Evolutionary conservation across 2,113 vertebrate genomes (phyloP).

Genomic region (Zonotrichia leucophrys): DNA sequence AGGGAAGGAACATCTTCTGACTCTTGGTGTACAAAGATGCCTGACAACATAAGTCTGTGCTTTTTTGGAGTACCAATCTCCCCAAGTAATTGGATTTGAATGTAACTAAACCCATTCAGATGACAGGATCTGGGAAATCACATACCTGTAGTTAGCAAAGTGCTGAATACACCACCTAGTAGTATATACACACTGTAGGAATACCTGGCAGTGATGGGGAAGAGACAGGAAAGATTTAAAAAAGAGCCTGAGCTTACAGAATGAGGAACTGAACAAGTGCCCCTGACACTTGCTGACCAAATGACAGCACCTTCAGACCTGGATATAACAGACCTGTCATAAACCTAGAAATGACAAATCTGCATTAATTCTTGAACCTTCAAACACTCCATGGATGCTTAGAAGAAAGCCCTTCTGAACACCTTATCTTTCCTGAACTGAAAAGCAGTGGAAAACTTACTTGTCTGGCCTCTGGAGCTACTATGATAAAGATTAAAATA

Average conservation of each 20-base stretch:
- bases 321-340: neutral
- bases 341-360: neutral
- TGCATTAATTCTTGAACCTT: neutral
- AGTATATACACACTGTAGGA: neutral
- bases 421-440: neutral
- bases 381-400: neutral
- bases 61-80: neutral
- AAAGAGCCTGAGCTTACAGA: neutral
- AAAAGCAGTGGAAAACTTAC: neutral
- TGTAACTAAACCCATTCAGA: neutral
- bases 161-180: neutral
- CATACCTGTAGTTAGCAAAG: neutral
- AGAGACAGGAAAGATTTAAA: neutral
- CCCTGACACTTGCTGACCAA: neutral
- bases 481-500: neutral
- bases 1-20: neutral
- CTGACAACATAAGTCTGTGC: neutral
- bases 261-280: neutral
- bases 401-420: neutral
- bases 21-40: neutral
- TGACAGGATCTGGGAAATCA: neutral
- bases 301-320: neutral
- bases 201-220: neutral
- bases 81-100: neutral
- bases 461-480: neutral